Evolutionary conservation across 2,888 invertebrate genomes (phyloP), one percentile per base, ranked within the genome.

Genomic region (Acleris cristana): DNA sequence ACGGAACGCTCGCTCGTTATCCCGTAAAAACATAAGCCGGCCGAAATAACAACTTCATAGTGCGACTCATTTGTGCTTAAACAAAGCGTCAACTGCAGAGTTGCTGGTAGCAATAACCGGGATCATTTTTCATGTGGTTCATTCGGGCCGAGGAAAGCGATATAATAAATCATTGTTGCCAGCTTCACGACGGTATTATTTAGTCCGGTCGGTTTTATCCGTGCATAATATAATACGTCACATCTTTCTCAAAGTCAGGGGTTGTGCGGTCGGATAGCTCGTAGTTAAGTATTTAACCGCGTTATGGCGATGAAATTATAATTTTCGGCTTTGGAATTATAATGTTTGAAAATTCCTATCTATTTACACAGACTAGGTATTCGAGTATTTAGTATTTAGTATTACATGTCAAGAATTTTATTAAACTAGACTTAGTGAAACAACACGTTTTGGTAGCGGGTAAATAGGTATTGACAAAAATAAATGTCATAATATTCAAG

Each of bases 101-200:
- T 86, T 85, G 87, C 82, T 86, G 86, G 80, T 86, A 86, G 90
- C 90, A 92, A 92, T 92, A 92, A 89, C 89, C 83, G 82, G 80
- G 87, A 91, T 90, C 91, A 91, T 92, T 92, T 92, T 92, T 92
- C 92, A 92, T 90, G 86, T 83, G 91, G 90, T 89, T 91, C 89
- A 90, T 92, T 91, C 89, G 85, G 86, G 89, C 83, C 89, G 89
- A 88, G 89, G 85, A 89, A 87, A 89, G 86, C 90, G 87, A 89
- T 89, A 88, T 89, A 89, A 92, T 92, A 92, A 92, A 92, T 92
- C 92, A 92, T 89, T 83, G 88, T 90, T 88, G 86, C 89, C 90
- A 88, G 85, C 88, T 88, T 91, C 90, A 89, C 86, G 82, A 85
- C 83, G 85, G 86, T 89, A 90, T 90, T 90, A 90, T 90, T 92